Evolutionary conservation across 1,140 invertebrate genomes (phyloP), one percentile per base, ranked within the genome.

Genomic region (Drosophila malerkotliana): DNA sequence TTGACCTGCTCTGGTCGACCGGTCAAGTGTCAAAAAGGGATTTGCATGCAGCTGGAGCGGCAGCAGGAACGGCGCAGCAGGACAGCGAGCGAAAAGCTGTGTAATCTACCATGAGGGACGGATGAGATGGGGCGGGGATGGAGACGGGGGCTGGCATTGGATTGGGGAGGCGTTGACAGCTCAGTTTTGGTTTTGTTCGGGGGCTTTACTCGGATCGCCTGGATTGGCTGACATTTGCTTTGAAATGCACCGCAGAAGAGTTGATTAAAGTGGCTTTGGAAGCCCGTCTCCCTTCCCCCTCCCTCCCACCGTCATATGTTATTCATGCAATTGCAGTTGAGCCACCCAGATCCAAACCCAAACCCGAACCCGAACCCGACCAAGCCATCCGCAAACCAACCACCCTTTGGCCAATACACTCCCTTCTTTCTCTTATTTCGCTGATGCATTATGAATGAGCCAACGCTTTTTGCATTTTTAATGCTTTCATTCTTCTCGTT

Each of bases 11-110:
- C 53, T 77, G 79, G 82, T 82, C 83, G 82, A 73, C 72, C 77
- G 83, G 83, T 85, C 83, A 88, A 87, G 83, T 88, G 83, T 88
- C 83, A 87, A 87, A 88, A 77, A 57, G 83, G 83, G 83, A 87
- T 87, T 87, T 88, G 83, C 83, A 88, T 82, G 61, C 51, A 75
- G 30, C 41, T 12, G 64, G 15, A 30, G 41, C 15, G 61, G 41
- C 21, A 15, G 5, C 0, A 1, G 12, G 15, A 59, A 21, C 21
- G 21, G 18, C 28, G 28, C 28, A 34, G 56, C 62, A 61, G 32
- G 34, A 68, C 15, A 56, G 32, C 54, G 49, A 53, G 61, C 32
- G 67, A 24, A 63, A 80, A 77, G 67, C 72, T 39, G 48, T 26
- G 32, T 77, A 76, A 77, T 77, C 63, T 52, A 45, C 47, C 57